Evolutionary conservation across 1,140 invertebrate genomes (phyloP).

Genomic region (Halotydeus destructor): DNA sequence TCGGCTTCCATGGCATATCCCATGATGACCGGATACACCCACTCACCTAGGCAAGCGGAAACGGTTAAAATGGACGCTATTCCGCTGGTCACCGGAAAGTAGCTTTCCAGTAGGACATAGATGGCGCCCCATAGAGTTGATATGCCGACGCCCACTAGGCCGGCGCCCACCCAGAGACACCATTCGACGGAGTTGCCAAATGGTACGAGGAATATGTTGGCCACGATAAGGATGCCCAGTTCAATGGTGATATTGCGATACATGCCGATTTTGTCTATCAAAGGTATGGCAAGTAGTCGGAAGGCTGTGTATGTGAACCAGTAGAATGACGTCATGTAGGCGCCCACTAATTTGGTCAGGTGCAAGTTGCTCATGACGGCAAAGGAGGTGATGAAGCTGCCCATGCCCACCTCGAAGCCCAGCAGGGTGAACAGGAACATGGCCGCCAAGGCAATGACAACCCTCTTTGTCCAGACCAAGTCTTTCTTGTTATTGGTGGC

Average conservation of each 20-base stretch:
- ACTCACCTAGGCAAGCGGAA: conserved; percentile 29
- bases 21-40: conserved; percentile 24
- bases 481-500: too few species aligned
- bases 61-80: conserved; percentile 29
- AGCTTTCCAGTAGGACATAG: conserved; percentile 29
- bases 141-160: conserved; percentile 27
- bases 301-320: conserved; percentile 29
- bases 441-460: too few species aligned
- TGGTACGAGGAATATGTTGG: too few species aligned
- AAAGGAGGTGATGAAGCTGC: conserved; percentile 27
- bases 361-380: conserved; percentile 21
- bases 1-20: conserved; percentile 23
- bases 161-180: too few species aligned
- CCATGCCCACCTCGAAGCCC: conserved; percentile 28
- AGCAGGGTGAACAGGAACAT: too few species aligned
- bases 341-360: conserved; percentile 24
- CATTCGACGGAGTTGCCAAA: too few species aligned
- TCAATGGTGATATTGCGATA: too few species aligned
- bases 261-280: conserved; percentile 23
- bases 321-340: conserved; percentile 27
- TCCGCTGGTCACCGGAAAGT: conserved; percentile 28
- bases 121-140: conserved; percentile 29
- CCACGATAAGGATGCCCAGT: too few species aligned
- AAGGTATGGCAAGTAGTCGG: conserved; percentile 24
- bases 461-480: too few species aligned